Base-by-base conservation (phyloP, 2,888 invertebrate species). In the Hydropsyche betteni region DNA sequence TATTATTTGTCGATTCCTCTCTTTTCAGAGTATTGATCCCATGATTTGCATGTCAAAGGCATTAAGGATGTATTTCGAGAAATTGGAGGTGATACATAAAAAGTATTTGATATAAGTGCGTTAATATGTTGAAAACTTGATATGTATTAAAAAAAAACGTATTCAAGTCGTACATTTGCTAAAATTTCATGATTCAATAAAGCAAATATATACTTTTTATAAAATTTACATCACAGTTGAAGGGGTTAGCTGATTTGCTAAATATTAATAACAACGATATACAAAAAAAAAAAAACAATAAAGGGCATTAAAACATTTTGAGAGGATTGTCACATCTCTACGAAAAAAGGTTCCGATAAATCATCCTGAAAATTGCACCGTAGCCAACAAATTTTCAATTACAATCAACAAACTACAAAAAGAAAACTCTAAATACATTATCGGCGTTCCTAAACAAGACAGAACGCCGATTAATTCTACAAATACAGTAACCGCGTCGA, bases 1-100 rank as follows among this genome's bases (percentile, higher is more conserved):
- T 69, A 76, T 77, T 77, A 77, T 77, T 77, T 77, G 77, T 77
- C 77, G 70, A 74, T 75, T 74, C 68, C 34, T 74, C 68, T 75
- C 71, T 77, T 6, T 16, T 53, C 14, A 77, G 77, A 77, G 72
- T 51, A 69, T 77, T 77, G 77, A 75, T 77, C 77, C 77, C 77
- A 69, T 69, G 51, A 51, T 69, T 64, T 69, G 51, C 51, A 69
- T 14, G 50, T 50, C 44, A 69, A 69, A 69, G 69, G 69, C 69
- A 51, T 50, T 69, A 10, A 51, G 51, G 51, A 69, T 50, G 51
- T 69, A 69, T 69, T 44, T 51, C 14, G 14, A 8, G 10, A 44
- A 44, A 44, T 8, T 44, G 6, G 44, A 2, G 44, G 44, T 6
- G 44, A 44, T 44, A 44, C 10, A 44, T 44, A 44, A 10, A 8